A percentile compares a stretch with the other conserved stretches of the same genome.
These are phyloP conservation scores for Tholera decimalis DNA, from an alignment of 2,888 invertebrate species.

Conservation along the genomic window DNA sequence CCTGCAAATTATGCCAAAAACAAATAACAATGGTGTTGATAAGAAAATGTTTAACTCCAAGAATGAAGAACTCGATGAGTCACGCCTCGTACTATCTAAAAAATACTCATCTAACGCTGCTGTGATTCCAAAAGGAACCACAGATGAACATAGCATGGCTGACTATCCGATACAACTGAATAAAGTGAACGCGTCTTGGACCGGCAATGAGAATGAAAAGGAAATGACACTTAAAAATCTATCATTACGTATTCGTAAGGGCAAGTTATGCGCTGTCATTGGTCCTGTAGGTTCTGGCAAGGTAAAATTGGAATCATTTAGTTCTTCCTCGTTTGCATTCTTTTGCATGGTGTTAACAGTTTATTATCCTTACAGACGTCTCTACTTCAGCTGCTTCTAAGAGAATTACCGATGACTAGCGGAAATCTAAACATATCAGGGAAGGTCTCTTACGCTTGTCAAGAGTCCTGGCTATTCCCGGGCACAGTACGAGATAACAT, in stretches of 20 bases:
- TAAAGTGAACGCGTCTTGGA: slow-evolving; percentile 84
- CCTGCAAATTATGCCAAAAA: slow-evolving; percentile 61
- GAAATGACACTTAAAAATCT: slow-evolving; percentile 90
- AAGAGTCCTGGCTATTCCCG: slow-evolving; percentile 96
- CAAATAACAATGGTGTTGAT: slow-evolving; percentile 58
- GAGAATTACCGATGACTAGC: slow-evolving; percentile 92
- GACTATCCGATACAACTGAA: slow-evolving; percentile 80
- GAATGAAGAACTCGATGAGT: slow-evolving; percentile 50
- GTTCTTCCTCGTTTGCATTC: neutral
- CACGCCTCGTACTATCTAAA: slow-evolving; percentile 65
- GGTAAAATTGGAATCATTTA: slow-evolving; percentile 67
- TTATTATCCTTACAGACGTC: slow-evolving; percentile 87
- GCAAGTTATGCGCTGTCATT: slow-evolving; percentile 94
- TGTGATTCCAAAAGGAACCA: slow-evolving; percentile 21
- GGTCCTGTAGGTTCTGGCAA: slow-evolving; percentile 97
- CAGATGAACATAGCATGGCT: slow-evolving; percentile 29
- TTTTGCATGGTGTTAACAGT: neutral
- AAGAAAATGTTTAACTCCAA: slow-evolving; percentile 72
- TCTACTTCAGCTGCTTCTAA: slow-evolving; percentile 93
- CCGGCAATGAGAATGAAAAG: slow-evolving; percentile 68
- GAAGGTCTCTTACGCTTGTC: slow-evolving; percentile 94
- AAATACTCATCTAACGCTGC: slow-evolving; percentile 70
- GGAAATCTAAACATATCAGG: slow-evolving; percentile 93
- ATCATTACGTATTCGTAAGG: slow-evolving; percentile 90
- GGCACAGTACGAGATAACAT: slow-evolving; percentile 96